Percentiles rank a stretch among this genome's conserved stretches.
These are phyloP conservation scores for Lytechinus variegatus DNA, from an alignment of 35 echinoderm and acorn worm species.

Conservation along the genomic window DNA sequence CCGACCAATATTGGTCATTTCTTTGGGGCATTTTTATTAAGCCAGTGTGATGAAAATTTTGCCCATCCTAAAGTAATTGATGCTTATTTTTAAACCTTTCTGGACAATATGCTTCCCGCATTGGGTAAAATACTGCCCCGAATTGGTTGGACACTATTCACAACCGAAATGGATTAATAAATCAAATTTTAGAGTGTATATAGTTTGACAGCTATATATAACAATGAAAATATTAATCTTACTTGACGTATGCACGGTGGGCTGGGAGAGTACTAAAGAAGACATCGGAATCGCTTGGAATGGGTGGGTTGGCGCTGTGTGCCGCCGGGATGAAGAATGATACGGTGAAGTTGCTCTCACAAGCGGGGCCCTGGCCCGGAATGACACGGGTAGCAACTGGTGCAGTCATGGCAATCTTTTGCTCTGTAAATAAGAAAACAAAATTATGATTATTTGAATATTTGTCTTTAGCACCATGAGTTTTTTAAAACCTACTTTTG, in stretches of 20 bases:
- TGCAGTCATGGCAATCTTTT: conserved; percentile 78
- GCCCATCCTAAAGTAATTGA: too few species aligned
- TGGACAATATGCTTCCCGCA: too few species aligned
- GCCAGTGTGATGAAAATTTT: too few species aligned
- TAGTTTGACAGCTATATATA: too few species aligned
- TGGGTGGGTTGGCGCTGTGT: conserved; percentile 49
- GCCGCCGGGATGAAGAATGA: conserved; percentile 78
- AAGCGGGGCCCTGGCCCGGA: conserved; percentile 76
- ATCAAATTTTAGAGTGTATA: too few species aligned
- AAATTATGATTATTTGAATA: too few species aligned
- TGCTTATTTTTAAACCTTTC: too few species aligned
- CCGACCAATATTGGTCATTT: too few species aligned
- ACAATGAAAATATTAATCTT: neutral
- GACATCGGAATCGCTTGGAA: conserved; percentile 7
- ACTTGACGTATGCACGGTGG: conserved; percentile 54
- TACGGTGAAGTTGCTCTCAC: conserved; percentile 76
- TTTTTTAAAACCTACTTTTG: neutral
- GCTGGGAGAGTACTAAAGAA: conserved; percentile 51
- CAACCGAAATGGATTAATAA: too few species aligned
- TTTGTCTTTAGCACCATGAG: neutral
- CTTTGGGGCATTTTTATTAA: too few species aligned
- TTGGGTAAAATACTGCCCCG: too few species aligned
- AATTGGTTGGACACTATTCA: too few species aligned
- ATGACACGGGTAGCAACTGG: conserved; percentile 68
- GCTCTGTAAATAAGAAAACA: conserved; percentile 38